A percentile compares a stretch with the other conserved stretches of the same genome.
Conservation (phyloP, 1,140 invertebrate species). For the Agraylea sexmaculata region DNA sequence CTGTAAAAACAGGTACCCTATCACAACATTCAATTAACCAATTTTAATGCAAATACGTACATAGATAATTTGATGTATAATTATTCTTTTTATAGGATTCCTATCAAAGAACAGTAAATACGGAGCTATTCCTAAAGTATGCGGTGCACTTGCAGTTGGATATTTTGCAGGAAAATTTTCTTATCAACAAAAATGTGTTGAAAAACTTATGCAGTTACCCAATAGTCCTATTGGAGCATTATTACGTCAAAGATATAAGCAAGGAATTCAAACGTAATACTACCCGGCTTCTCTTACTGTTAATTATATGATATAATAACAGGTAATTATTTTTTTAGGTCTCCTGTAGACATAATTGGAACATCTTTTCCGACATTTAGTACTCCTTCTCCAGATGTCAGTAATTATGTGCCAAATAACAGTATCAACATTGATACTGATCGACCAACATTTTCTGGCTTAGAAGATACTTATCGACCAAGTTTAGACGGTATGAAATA, state of each 20-base stretch:
- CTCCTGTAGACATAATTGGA: neutral
- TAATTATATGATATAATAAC: neutral
- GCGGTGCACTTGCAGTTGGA: slow-evolving; percentile 41
- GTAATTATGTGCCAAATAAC: slow-evolving; percentile 4
- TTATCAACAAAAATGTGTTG: slow-evolving; percentile 50
- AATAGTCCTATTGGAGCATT: slow-evolving; percentile 9
- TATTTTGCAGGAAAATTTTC: slow-evolving; percentile 58
- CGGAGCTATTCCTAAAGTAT: slow-evolving; percentile 47
- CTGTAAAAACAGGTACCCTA: slow-evolving; percentile 33
- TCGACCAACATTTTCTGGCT: slow-evolving; percentile 30
- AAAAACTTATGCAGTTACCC: slow-evolving; percentile 55
- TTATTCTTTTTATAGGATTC: slow-evolving; percentile 10
- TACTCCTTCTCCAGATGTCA: slow-evolving; percentile 8
- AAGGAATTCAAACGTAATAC: no score
- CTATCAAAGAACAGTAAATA: slow-evolving; percentile 37
- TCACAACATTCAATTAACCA: slow-evolving; percentile 17
- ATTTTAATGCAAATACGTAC: neutral
- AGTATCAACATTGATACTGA: slow-evolving; percentile 35
- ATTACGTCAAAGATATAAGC: slow-evolving; percentile 4
- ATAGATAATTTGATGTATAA: slow-evolving; percentile 3
- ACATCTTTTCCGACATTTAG: slow-evolving; percentile 6
- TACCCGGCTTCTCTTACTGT: neutral
- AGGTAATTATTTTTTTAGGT: neutral
- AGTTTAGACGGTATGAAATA: slow-evolving; percentile 32
- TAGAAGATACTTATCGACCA: slow-evolving; percentile 39